These are phyloP conservation scores for Cossypha dichroa DNA, from an alignment of 2,797 vertebrate genomes.

Conservation along the genomic window DNA sequence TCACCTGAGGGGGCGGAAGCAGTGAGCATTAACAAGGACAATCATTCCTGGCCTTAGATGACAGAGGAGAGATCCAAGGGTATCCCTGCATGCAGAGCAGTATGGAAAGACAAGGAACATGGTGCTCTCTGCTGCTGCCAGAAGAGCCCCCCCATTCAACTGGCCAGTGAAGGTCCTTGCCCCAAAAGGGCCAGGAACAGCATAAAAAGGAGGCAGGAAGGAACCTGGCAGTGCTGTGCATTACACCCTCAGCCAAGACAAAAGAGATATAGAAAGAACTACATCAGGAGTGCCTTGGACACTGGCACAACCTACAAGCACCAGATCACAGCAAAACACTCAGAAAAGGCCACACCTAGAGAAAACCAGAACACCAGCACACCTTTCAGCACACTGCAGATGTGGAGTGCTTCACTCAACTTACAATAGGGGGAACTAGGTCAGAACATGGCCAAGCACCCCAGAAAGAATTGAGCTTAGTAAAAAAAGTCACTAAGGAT, in stretches of 20 bases:
- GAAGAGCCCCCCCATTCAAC: not conserved
- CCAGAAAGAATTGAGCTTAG: not conserved
- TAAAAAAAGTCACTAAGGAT: not conserved
- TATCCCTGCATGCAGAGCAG: not conserved
- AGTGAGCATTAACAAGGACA: not conserved
- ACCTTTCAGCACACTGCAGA: not conserved
- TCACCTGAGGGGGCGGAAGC: constrained; percentile 82
- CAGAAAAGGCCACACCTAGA: not conserved
- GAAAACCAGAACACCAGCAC: not conserved
- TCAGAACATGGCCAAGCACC: not conserved
- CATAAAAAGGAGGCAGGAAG: not conserved
- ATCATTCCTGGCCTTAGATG: not conserved
- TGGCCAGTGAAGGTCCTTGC: not conserved
- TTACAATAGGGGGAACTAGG: not conserved
- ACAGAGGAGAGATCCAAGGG: not conserved
- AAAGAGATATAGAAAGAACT: not conserved
- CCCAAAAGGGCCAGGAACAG: not conserved
- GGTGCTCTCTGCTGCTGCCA: constrained; percentile 44
- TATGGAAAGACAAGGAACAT: constrained; percentile 34
- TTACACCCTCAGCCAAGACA: not conserved
- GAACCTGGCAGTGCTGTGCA: constrained; percentile 24
- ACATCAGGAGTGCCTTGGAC: not conserved
- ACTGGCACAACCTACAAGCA: not conserved
- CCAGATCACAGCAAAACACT: constrained; percentile 26
- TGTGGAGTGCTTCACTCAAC: not conserved